Evolutionary conservation across 2,888 invertebrate species (phyloP), one percentile per base, ranked within the genome.

Genomic region (Phasia obesa): DNA sequence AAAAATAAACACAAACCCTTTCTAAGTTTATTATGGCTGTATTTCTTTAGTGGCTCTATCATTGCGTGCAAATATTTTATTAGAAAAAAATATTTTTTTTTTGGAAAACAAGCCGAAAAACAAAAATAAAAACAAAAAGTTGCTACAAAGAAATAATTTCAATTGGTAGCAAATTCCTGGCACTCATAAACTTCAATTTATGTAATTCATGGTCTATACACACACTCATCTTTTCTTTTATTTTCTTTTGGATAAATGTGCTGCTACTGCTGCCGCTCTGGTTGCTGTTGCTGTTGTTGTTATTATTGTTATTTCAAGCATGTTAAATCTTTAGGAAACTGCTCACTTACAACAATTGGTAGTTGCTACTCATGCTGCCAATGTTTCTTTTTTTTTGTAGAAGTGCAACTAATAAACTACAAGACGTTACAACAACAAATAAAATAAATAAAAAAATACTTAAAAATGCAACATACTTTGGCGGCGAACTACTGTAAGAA

Each of bases 51-150:
- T 53, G 25, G 51, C 42, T 19, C 21, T 11, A 31, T 21, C 44
- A 67, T 89, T 86, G 87, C 87, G 87, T 89, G 89, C 87, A 86
- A 87, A 87, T 88, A 87, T 88, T 87, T 88, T 87, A 89, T 88
- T 89, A 86, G 86, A 88, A 87, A 85, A n/a, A n/a, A n/a, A n/a
- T n/a, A n/a, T n/a, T n/a, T n/a, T n/a, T n/a, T 87, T 87, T 82
- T 64, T 80, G 67, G 49, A 76, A 60, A 55, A 71, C 55, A 67
- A 60, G 64, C 27, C 42, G 55, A 4, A 44, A 13, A 38, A 42
- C 25, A 27, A 19, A 19, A 15, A 31, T 1, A 11, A 65, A 15
- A 65, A 25, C 1, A 57, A 59, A 7, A 65, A 35, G 11, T 31
- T 31, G 31, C 31, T 7, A 51, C 25, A 17, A 57, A 42, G 15